phyloP scores from a whole-genome alignment of 2,797 vertebrate genomes.

The Cossypha heuglini region DNA sequence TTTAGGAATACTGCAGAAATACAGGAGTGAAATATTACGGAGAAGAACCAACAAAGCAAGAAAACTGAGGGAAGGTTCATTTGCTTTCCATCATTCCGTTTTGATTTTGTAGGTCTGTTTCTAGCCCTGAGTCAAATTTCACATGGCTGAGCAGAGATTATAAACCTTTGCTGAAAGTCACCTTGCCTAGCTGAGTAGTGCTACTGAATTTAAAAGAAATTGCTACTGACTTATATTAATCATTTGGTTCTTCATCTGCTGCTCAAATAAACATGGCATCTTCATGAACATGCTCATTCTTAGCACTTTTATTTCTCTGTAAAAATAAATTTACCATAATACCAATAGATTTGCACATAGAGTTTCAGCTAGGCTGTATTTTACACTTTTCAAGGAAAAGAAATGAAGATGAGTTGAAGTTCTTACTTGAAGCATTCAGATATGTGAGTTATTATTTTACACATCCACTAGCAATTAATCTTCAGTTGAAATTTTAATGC shows the following conservation, averaged over 20 bases:
- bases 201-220: not conserved
- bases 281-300: not conserved
- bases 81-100: not conserved
- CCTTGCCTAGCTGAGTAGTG: not conserved
- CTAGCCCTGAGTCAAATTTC: not conserved
- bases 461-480: not conserved
- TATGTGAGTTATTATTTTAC: not conserved
- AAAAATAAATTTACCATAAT: not conserved
- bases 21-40: not conserved
- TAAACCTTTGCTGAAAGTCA: not conserved
- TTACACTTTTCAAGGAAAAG: not conserved
- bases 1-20: not conserved
- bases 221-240: not conserved
- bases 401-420: not conserved
- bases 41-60: not conserved
- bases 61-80: not conserved
- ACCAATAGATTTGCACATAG: not conserved
- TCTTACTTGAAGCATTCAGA: not conserved
- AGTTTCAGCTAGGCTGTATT: not conserved
- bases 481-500: not conserved
- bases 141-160: not conserved
- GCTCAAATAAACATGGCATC: not conserved
- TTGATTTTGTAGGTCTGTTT: not conserved
- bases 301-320: not conserved
- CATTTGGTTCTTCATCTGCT: not conserved